These are phyloP conservation scores for Leptocoma aspasia DNA, from an alignment of 2,113 vertebrate species.

Conservation along the genomic window DNA sequence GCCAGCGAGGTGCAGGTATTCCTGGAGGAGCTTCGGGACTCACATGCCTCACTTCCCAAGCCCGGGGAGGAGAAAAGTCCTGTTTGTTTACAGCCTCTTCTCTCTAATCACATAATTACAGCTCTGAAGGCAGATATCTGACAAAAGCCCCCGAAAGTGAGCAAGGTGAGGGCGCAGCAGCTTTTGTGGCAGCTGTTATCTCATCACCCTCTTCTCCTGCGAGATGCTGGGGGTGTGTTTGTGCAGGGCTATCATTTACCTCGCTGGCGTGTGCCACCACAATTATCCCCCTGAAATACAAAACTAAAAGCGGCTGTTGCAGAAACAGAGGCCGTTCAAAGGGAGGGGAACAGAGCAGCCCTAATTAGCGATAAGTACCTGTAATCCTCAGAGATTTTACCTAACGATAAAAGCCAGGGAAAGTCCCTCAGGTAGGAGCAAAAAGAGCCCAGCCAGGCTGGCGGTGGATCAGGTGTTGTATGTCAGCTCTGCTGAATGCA, in stretches of 20 bases:
- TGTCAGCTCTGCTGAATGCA: slow-evolving; percentile 82
- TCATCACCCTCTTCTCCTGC: slow-evolving; percentile 11
- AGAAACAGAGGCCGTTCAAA: slow-evolving; percentile 70
- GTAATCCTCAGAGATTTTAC: slow-evolving; percentile 89
- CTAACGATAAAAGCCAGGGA: slow-evolving; percentile 79
- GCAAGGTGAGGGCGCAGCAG: slow-evolving; percentile 48
- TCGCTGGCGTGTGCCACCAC: slow-evolving; percentile 57
- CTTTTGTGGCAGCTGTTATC: slow-evolving; percentile 54
- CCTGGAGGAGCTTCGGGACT: neutral
- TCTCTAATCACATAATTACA: slow-evolving; percentile 71
- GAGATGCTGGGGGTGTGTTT: neutral
- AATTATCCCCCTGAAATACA: slow-evolving; percentile 71
- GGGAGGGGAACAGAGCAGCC: slow-evolving; percentile 88
- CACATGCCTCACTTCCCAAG: neutral
- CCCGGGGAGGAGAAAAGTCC: slow-evolving; percentile 14
- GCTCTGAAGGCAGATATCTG: slow-evolving; percentile 25
- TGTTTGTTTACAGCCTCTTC: slow-evolving; percentile 66
- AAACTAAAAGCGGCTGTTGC: slow-evolving; percentile 67
- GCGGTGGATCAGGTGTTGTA: slow-evolving; percentile 82
- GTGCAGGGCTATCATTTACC: slow-evolving; percentile 71
- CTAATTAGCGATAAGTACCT: slow-evolving; percentile 96
- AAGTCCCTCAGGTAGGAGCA: slow-evolving; percentile 84
- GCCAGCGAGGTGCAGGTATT: neutral
- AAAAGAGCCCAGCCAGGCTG: slow-evolving; percentile 76
- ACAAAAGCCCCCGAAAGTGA: slow-evolving; percentile 57